Evolutionary conservation across 2,888 invertebrate species (phyloP), one percentile per base, ranked within the genome.

Genomic region (Dione juno): DNA sequence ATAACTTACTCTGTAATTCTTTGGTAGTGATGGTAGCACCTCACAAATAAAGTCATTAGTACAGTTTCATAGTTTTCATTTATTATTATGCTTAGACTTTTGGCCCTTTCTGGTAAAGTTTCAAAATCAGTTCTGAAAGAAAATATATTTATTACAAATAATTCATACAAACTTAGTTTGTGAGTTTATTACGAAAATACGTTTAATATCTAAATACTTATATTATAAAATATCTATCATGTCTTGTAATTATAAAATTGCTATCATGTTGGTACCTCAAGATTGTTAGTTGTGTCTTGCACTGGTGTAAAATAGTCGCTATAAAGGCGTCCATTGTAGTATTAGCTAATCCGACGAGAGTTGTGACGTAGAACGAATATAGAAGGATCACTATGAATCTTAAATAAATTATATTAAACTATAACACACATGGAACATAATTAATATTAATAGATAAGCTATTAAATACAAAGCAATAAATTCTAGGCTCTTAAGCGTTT

Each of bases 241-340:
- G n/a, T n/a, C n/a, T n/a, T n/a, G n/a, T n/a, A n/a, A n/a, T n/a
- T n/a, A n/a, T n/a, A n/a, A n/a, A n/a, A n/a, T n/a, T n/a, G n/a
- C n/a, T n/a, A n/a, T n/a, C n/a, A n/a, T n/a, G n/a, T n/a, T n/a
- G n/a, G 14, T 57, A 89, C 92, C 90, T 81, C 28, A 92, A 74
- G 19, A 92, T 89, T 5, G 74, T 80, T 1, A 92, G 78, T 66
- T 92, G 91, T 11, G 87, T 86, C 73, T 86, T 84, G 77, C 87
- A 89, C 76, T 89, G 91, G 70, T 81, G 81, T 28, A 92, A 81
- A 10, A 92, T 75, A n/a, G 90, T 87, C 1, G 86, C 91, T 67
- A 92, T 83, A 75, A 92, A 89, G 0, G 91, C 92, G 67, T 93
- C 92, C 90, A 90, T 91, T 7, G 90, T 90, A 28, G 92, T 93